Evolutionary conservation across 2,797 vertebrate species (phyloP).

Genomic region (Syndactyla subalaris): DNA sequence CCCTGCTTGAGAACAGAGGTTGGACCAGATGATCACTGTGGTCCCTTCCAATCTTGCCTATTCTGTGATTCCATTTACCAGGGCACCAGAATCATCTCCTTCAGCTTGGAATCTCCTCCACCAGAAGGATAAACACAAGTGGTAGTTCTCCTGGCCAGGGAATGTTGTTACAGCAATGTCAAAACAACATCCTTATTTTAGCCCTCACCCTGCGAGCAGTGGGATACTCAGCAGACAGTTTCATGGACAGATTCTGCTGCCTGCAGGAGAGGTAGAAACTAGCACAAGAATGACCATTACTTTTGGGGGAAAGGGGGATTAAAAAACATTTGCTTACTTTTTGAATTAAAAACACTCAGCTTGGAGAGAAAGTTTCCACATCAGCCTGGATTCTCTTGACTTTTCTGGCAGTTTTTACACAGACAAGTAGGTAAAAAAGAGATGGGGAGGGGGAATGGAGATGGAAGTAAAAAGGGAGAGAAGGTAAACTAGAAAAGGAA

Average conservation of each 20-base stretch:
- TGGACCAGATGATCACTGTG: not conserved
- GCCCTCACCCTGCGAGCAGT: not conserved
- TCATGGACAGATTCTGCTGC: not conserved
- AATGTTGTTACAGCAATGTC: rapidly evolving
- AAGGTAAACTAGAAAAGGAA: not conserved
- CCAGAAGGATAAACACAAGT: not conserved
- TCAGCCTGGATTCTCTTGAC: not conserved
- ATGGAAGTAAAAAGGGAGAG: not conserved
- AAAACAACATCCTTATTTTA: not conserved
- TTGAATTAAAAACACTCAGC: not conserved
- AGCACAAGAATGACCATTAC: not conserved
- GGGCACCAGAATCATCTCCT: not conserved
- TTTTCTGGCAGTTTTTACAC: not conserved
- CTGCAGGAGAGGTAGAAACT: not conserved
- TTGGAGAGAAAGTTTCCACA: not conserved
- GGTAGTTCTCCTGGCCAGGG: not conserved
- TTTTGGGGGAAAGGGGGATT: rapidly evolving
- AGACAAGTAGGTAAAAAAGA: not conserved
- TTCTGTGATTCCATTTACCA: not conserved
- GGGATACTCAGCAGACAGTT: not conserved
- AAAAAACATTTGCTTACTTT: not conserved
- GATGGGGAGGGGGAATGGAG: rapidly evolving
- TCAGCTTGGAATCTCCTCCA: not conserved
- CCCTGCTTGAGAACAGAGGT: not conserved
- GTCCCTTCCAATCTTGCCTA: not conserved